Conservation (phyloP, 2,888 invertebrate species). For the Cryptocheilus praepositus region DNA sequence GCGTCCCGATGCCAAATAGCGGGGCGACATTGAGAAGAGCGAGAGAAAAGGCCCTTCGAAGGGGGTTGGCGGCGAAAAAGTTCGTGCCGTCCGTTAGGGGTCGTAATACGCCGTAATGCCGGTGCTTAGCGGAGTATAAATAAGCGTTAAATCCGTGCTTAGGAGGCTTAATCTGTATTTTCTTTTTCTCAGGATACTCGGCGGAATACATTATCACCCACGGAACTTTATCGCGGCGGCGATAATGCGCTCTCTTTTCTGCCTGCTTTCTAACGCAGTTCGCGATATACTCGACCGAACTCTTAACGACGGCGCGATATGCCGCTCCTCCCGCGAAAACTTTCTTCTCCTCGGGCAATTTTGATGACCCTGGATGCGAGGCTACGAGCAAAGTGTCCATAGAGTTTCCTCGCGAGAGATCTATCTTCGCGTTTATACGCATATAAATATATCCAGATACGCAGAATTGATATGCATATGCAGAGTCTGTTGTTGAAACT, state of each 20-base stretch:
- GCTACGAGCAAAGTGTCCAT: background rate
- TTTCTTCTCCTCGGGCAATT: background rate
- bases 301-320: slow-evolving; percentile 19
- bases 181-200: slow-evolving; percentile 58
- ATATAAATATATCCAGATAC: too few species aligned
- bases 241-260: slow-evolving; percentile 57
- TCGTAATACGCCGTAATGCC: slow-evolving; percentile 72
- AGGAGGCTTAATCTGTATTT: slow-evolving; percentile 73
- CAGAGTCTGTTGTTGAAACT: too few species aligned
- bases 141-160: slow-evolving; percentile 75
- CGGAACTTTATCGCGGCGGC: slow-evolving; percentile 66
- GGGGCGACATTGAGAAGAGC: background rate
- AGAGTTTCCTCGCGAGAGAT: too few species aligned
- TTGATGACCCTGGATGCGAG: background rate
- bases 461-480: too few species aligned
- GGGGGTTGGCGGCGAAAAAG: slow-evolving; percentile 43
- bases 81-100: slow-evolving; percentile 47
- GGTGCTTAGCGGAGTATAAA: slow-evolving; percentile 74
- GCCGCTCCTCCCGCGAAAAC: too few species aligned
- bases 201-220: slow-evolving; percentile 71
- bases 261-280: slow-evolving; percentile 38
- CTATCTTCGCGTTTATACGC: too few species aligned
- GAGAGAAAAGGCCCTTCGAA: background rate
- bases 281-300: slow-evolving; percentile 47
- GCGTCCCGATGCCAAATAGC: background rate